phyloP scores from a whole-genome alignment of 2,113 vertebrate species.

The Anas platyrhynchos region DNA sequence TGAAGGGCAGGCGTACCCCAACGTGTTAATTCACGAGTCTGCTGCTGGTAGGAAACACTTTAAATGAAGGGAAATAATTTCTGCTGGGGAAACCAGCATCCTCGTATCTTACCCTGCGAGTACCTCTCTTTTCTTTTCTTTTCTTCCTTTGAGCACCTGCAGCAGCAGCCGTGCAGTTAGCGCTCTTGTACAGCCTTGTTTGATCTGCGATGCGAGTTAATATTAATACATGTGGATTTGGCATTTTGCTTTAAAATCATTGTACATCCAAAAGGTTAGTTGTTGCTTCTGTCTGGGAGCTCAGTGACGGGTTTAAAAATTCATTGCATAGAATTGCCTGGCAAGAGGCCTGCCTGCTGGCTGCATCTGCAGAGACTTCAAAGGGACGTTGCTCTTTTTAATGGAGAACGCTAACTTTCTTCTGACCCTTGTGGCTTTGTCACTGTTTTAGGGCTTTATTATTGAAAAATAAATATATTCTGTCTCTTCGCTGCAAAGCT shows the following conservation, averaged over 20 bases:
- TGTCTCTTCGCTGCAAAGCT: neutral
- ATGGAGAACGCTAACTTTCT: neutral
- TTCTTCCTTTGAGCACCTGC: neutral
- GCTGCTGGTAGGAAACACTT: neutral
- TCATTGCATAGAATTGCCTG: neutral
- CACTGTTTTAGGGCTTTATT: neutral
- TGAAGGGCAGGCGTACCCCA: neutral
- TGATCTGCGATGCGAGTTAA: conserved; percentile 27
- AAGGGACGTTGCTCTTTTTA: neutral
- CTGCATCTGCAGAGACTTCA: neutral
- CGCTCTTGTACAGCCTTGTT: neutral
- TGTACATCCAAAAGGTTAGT: neutral
- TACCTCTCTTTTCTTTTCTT: neutral
- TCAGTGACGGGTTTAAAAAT: neutral
- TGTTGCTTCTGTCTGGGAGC: conserved; percentile 39
- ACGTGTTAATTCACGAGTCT: neutral
- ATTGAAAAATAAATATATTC: conserved; percentile 15
- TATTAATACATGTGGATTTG: neutral
- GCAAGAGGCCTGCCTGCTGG: neutral
- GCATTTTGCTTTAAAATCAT: neutral
- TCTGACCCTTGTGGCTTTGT: neutral
- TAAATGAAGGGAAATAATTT: conserved; percentile 8
- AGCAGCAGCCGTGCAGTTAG: neutral
- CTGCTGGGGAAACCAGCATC: neutral
- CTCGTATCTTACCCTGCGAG: conserved; percentile 18